Base-by-base conservation (phyloP, 1,140 invertebrate genomes). In the Charaxes varanes region DNA sequence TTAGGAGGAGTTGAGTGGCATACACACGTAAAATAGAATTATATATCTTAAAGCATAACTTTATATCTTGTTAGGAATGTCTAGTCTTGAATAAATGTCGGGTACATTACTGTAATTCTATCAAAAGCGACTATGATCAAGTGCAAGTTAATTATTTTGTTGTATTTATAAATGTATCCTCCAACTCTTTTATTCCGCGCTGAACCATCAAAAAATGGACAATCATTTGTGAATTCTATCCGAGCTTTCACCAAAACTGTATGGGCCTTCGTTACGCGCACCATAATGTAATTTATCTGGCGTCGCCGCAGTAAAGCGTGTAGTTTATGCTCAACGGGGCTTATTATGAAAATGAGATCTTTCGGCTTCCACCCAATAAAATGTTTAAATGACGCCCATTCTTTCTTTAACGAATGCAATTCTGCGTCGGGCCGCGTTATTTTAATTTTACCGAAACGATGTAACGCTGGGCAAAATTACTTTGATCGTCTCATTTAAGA, bases 361-460 rank as follows among this genome's bases (percentile, higher is more conserved):
- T 70, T 68, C 57, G 56, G 47, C 50, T 57, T 62, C 36, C 35
- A 44, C 51, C 31, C 54, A 62, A 68, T 72, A 70, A 74, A 64
- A 62, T 67, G 54, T 68, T 65, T 57, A 57, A 64, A 62, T 53
- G 61, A 73, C 62, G 55, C 68, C 64, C 61, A 71, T 65, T 52
- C 31, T 62, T 48, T 49, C 47, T 31, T 52, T 43, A 55, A 32
- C 36, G 35, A 37, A 55, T 50, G 41, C 42, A 50, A 41, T 52
- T 49, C 40, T 36, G 34, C 36, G 18, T 31, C 28, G 24, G 11
- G 16, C 15, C 17, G 21, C 17, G 22, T 44, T 14, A 17, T 44
- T 35, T 36, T 36, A 44, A 28, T 36, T 35, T 22, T 19, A 16
- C 34, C 30, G 26, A 30, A 15, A 12, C 23, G 21, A 8, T 8